phyloP scores from a whole-genome alignment of 2,797 vertebrate species.

The Myotis findleyi region DNA sequence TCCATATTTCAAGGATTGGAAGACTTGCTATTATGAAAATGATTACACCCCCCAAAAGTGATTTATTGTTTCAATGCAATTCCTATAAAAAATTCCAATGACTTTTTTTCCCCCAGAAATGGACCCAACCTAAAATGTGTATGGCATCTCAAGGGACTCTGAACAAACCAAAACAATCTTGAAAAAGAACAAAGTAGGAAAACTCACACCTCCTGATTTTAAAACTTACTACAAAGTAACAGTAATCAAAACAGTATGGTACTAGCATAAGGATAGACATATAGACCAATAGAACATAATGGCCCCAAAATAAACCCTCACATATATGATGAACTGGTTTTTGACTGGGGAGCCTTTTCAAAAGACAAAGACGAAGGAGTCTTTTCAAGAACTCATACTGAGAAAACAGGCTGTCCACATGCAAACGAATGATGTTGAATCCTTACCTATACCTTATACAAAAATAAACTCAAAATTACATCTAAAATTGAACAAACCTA shows the following conservation, averaged over 20 bases:
- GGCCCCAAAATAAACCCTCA: neutral
- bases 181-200: neutral
- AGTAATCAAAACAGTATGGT: neutral
- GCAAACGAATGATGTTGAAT: neutral
- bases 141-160: neutral
- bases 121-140: neutral
- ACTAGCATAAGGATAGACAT: neutral
- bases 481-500: neutral
- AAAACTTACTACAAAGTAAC: neutral
- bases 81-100: neutral
- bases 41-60: neutral
- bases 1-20: neutral
- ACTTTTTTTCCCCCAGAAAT: neutral
- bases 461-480: constrained; percentile 44
- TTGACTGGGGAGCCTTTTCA: neutral
- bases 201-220: neutral
- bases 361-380: neutral
- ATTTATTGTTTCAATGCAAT: neutral
- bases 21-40: constrained; percentile 17
- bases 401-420: neutral
- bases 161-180: neutral
- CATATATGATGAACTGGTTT: neutral
- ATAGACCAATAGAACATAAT: neutral
- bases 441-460: neutral
- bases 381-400: constrained; percentile 5